Evolutionary conservation across 1,140 invertebrate genomes (phyloP).

Genomic region (Drosophila dunni): DNA sequence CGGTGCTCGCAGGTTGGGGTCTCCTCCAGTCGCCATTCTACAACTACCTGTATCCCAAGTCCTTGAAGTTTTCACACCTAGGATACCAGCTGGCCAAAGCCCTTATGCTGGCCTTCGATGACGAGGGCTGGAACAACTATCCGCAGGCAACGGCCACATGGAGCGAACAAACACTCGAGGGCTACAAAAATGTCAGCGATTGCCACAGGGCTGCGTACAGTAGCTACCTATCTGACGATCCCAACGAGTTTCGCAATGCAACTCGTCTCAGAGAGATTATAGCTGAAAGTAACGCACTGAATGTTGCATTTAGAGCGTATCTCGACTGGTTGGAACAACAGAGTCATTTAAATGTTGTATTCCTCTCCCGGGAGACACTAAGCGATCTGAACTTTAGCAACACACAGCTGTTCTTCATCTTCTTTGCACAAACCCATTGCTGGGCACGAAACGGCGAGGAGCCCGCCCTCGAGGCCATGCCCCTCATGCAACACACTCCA

Average conservation of each 20-base stretch:
- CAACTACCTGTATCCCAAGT: conserved; percentile 93
- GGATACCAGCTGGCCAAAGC: conserved; percentile 98
- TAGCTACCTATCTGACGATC: conserved; percentile 68
- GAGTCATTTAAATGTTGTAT: conserved; percentile 16
- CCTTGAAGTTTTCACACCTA: conserved; percentile 97
- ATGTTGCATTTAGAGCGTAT: conserved; percentile 87
- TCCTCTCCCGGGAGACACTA: conserved; percentile 64
- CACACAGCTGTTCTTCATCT: conserved; percentile 90
- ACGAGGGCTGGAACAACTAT: conserved; percentile 94
- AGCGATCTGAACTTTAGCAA: conserved; percentile 73
- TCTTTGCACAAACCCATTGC: conserved; percentile 87
- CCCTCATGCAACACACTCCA: conserved; percentile 61
- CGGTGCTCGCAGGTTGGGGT: conserved; percentile 96
- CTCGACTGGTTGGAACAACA: conserved; percentile 73
- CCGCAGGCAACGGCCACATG: conserved; percentile 89
- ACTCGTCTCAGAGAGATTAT: conserved; percentile 90
- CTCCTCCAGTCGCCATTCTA: conserved; percentile 97
- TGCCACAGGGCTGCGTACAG: conserved; percentile 97
- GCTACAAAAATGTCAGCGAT: conserved; percentile 93
- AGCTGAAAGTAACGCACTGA: conserved; percentile 88
- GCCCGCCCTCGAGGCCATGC: conserved; percentile 53
- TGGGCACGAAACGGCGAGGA: conserved; percentile 47
- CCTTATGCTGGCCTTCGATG: conserved; percentile 97
- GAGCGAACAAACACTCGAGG: conserved; percentile 95
- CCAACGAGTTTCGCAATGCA: conserved; percentile 87